Evolutionary conservation across 1,140 invertebrate genomes (phyloP).

Genomic region (Atopsyche davidsoni): DNA sequence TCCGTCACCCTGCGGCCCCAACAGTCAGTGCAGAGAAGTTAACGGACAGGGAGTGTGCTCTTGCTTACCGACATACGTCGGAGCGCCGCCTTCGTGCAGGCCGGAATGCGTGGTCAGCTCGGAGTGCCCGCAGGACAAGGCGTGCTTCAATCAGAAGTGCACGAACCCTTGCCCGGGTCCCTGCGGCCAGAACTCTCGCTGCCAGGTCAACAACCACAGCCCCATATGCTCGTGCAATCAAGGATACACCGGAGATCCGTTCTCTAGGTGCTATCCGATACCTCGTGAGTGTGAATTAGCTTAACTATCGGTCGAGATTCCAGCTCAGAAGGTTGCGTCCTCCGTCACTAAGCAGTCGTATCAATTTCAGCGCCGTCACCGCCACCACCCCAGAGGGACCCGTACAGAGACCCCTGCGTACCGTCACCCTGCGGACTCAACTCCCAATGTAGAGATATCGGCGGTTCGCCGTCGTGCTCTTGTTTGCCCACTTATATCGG

Average conservation of each 20-base stretch:
- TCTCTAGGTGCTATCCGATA: conserved; percentile 54
- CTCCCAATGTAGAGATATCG: conserved; percentile 61
- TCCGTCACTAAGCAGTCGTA: conserved; percentile 32
- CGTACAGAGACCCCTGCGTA: conserved; percentile 51
- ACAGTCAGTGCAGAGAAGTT: conserved; percentile 56
- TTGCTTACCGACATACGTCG: conserved; percentile 56
- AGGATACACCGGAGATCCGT: conserved; percentile 70
- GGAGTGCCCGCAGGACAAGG: conserved; percentile 59
- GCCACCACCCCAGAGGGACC: conserved; percentile 33
- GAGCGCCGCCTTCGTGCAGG: conserved; percentile 55
- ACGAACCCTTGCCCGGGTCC: conserved; percentile 57
- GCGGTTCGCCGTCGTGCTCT: conserved; percentile 58
- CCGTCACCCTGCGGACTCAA: conserved; percentile 70
- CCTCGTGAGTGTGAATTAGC: conserved; percentile 64
- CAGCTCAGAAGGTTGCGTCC: background rate
- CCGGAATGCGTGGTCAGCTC: conserved; percentile 59
- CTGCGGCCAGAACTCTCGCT: conserved; percentile 61
- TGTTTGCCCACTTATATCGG: conserved; percentile 61
- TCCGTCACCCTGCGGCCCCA: conserved; percentile 62
- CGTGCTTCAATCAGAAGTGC: conserved; percentile 62
- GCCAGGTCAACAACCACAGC: conserved; percentile 61
- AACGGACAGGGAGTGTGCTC: conserved; percentile 56
- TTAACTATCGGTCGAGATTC: conserved; percentile 55
- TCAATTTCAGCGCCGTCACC: conserved; percentile 40
- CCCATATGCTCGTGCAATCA: conserved; percentile 64